phyloP scores from a whole-genome alignment of 2,797 vertebrate genomes.

The Antennarius maculatus region DNA sequence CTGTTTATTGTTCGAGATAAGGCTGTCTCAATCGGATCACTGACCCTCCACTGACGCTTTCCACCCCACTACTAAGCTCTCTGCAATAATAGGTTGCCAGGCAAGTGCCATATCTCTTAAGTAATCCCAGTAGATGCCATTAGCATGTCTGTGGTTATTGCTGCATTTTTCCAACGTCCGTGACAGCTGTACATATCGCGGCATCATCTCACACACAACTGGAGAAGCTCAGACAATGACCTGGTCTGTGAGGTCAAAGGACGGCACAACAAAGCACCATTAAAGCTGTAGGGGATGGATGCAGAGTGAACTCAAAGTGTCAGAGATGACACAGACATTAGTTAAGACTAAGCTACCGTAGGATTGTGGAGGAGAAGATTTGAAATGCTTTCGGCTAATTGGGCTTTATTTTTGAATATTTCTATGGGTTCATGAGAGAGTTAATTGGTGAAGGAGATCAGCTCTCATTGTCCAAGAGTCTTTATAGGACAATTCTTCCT shows the following conservation, averaged over 20 bases:
- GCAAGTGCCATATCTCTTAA: slow-evolving; percentile 85
- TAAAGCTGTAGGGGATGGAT: slow-evolving; percentile 59
- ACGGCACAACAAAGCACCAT: slow-evolving; percentile 64
- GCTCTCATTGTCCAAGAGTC: slow-evolving; percentile 39
- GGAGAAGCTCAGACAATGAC: slow-evolving; percentile 61
- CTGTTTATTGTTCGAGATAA: slow-evolving; percentile 87
- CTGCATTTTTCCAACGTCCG: slow-evolving; percentile 68
- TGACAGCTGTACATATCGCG: slow-evolving; percentile 72
- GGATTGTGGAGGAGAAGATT: slow-evolving; percentile 76
- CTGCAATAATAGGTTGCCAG: slow-evolving; percentile 86
- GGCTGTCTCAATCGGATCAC: slow-evolving; percentile 82
- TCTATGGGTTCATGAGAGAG: slow-evolving; percentile 68
- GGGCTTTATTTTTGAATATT: slow-evolving; percentile 76
- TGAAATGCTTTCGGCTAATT: slow-evolving; percentile 74
- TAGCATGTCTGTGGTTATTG: slow-evolving; percentile 84
- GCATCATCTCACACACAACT: slow-evolving; percentile 66
- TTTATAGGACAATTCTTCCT: slow-evolving; percentile 37
- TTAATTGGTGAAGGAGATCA: slow-evolving; percentile 64
- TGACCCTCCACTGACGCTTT: slow-evolving; percentile 82
- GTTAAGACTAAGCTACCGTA: slow-evolving; percentile 70
- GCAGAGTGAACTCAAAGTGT: slow-evolving; percentile 65
- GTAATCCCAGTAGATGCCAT: slow-evolving; percentile 88
- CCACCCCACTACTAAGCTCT: slow-evolving; percentile 51
- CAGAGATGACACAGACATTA: slow-evolving; percentile 65
- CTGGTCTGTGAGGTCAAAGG: slow-evolving; percentile 62